Evolutionary conservation across 2,888 invertebrate genomes (phyloP).

Genomic region (Philereme transversata): DNA sequence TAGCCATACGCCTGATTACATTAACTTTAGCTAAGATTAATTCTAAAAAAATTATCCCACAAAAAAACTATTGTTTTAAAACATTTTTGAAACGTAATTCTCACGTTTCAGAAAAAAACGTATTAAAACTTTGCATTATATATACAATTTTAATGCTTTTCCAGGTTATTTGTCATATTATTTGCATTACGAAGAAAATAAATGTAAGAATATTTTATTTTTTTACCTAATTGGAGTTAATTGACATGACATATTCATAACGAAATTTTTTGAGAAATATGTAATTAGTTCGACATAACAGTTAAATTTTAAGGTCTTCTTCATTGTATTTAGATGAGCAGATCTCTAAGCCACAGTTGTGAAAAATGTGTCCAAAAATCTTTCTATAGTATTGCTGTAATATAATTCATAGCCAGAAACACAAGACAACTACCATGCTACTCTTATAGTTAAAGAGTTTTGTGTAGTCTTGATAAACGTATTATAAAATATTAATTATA

Average conservation of each 20-base stretch:
- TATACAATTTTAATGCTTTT: too few species aligned
- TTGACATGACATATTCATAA: conserved; percentile 32
- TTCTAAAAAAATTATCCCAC: neutral
- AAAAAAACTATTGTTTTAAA: conserved; percentile 6
- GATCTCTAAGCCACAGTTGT: too few species aligned
- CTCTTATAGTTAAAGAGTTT: too few species aligned
- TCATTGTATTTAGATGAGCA: neutral
- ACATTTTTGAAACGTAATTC: conserved; percentile 9
- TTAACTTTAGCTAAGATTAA: conserved; percentile 8
- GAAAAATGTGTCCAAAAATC: too few species aligned
- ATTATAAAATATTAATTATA: too few species aligned
- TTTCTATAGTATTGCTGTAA: too few species aligned
- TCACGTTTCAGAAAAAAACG: conserved; percentile 16
- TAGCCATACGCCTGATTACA: conserved; percentile 43
- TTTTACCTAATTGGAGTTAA: conserved; percentile 23
- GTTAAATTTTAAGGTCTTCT: conserved; percentile 5
- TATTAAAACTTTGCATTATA: too few species aligned
- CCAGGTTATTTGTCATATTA: conserved; percentile 20
- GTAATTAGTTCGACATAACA: conserved; percentile 12
- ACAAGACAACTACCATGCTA: too few species aligned
- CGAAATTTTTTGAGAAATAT: conserved; percentile 34
- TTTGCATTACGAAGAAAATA: conserved; percentile 24
- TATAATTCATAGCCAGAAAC: too few species aligned
- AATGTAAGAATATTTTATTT: conserved; percentile 22
- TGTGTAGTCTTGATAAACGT: too few species aligned